These are phyloP conservation scores for Drosophila fulvimacula DNA, from an alignment of 2,888 invertebrate genomes.

Conservation along the genomic window DNA sequence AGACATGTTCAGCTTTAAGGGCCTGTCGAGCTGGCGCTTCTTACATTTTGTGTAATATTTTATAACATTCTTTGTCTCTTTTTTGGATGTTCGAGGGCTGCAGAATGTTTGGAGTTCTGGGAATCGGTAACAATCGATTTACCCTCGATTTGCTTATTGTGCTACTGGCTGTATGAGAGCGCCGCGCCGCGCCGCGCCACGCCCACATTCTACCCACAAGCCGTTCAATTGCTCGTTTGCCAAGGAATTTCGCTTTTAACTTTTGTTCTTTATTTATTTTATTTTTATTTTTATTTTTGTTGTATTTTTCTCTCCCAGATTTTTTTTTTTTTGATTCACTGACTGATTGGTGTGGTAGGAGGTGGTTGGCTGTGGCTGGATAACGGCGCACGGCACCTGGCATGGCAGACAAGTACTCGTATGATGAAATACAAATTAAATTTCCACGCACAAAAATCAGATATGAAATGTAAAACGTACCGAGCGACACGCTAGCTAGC, in stretches of 20 bases:
- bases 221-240: conserved; percentile 62
- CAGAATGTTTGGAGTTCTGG: neutral
- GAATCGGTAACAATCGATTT: conserved; percentile 21
- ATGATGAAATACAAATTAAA: conserved; percentile 79
- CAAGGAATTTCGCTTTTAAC: conserved; percentile 54
- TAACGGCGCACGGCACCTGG: conserved; percentile 6
- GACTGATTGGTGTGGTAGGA: conserved; percentile 20
- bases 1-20: conserved; percentile 1
- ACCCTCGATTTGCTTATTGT: conserved; percentile 23
- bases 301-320: neutral
- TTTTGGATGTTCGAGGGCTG: neutral
- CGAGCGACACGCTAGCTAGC: conserved; percentile 10
- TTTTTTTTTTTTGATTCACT: conserved; percentile 24
- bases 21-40: neutral
- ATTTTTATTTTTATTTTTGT: conserved; percentile 17
- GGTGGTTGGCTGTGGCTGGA: conserved; percentile 11
- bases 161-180: neutral
- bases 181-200: too few species aligned
- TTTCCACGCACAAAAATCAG: conserved; percentile 74
- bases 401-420: conserved; percentile 50
- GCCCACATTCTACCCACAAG: conserved; percentile 22
- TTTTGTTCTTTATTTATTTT: conserved; percentile 38
- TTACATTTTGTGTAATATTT: neutral
- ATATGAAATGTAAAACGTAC: conserved; percentile 75
- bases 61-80: neutral